Conservation (phyloP, 2,113 vertebrate genomes). For the Tricholaema leucomelas region DNA sequence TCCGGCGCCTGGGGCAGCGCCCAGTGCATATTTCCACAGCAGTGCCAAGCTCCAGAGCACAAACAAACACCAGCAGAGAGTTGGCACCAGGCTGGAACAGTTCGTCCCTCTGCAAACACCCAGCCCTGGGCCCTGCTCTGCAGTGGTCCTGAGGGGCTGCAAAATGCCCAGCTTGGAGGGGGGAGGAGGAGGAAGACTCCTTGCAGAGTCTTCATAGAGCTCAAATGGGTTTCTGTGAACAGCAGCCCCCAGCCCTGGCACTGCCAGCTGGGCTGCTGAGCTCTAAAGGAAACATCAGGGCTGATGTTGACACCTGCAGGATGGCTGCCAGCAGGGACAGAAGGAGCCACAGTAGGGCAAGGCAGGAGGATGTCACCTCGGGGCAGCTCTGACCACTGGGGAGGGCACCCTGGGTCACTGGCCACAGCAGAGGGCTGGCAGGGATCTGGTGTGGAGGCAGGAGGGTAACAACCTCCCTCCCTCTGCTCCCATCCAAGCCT, state of each 20-base stretch:
- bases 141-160: neutral
- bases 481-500: neutral
- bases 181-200: neutral
- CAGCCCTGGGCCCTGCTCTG: rapidly evolving
- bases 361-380: neutral
- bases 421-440: rapidly evolving
- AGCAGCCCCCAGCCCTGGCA: rapidly evolving
- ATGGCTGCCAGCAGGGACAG: neutral
- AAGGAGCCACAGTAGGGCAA: no score
- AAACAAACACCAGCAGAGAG: neutral
- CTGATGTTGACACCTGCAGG: no score
- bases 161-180: rapidly evolving
- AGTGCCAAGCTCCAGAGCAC: neutral
- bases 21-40: neutral
- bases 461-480: neutral
- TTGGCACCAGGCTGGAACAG: constrained; percentile 9
- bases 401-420: neutral
- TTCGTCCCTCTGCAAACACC: neutral
- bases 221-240: neutral
- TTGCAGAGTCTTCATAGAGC: neutral
- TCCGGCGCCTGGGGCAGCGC: neutral
- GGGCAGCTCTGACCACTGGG: neutral
- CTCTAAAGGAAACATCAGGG: neutral
- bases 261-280: neutral
- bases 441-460: neutral